Evolutionary conservation across 2,797 vertebrate genomes (phyloP), one percentile per base, ranked within the genome.

Genomic region (Microchirus variegatus): DNA sequence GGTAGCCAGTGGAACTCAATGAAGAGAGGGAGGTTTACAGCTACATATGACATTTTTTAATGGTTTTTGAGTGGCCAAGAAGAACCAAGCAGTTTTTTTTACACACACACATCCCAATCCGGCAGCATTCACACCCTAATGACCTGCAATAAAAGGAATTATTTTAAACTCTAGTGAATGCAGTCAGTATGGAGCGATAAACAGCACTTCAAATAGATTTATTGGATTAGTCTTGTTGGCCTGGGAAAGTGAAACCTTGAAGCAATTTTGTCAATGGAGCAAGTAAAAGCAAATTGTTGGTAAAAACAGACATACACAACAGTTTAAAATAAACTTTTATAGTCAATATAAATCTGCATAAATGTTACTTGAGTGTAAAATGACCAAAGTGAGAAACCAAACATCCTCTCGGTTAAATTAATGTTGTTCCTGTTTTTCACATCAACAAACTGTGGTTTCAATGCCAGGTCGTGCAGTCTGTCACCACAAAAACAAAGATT

Each of bases 41-140:
- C 5, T 31, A 22, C 22, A 31, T 31, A 31, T 31, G 26, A 26
- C 5, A 26, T 26, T 26, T n/a, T 31, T 31, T 31, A 31, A 6
- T 31, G 31, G 31, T 31, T 31, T 31, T 31, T 31, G 31, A 31
- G 3, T 31, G 2, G 26, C 2, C 31, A 31, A 31, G 26, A 31
- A 31, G 31, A 31, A 31, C 8, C 7, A 8, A 31, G 31, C 31
- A 31, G 31, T 31, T 31, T 31, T 31, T n/a, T n/a, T n/a, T n/a
- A 51, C 18, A 37, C 5, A 40, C 26, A 44, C 14, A 46, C 10
- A 19, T 43, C 37, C 31, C 18, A 19, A 43, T 70, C 47, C 43
- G 49, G 57, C 67, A 67, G 61, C 58, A 59, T 68, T 73, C 70
- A 59, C 68, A 75, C 49, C 57, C 51, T 11, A 17, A 64, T 43